These are phyloP conservation scores for Chrysoperla carnea DNA, from an alignment of 1,140 invertebrate genomes.

Conservation along the genomic window DNA sequence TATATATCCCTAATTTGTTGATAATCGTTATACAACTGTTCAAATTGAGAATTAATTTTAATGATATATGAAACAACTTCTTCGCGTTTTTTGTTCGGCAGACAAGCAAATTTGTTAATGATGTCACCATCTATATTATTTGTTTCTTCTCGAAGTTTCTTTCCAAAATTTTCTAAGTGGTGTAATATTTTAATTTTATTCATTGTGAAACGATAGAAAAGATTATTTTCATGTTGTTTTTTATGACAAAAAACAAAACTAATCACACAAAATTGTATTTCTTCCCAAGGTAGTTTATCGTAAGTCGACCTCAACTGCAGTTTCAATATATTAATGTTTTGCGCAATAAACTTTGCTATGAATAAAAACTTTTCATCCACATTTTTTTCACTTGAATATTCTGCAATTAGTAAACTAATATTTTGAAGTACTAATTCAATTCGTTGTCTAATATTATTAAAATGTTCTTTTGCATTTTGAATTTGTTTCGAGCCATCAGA, in stretches of 20 bases:
- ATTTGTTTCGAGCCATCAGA: too few relatives aligned
- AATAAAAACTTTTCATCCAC: too few relatives aligned
- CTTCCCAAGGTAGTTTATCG: conserved; percentile 9
- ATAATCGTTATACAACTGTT: conserved; percentile 7
- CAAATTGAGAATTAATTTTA: conserved; percentile 6
- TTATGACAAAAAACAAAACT: conserved; percentile 6
- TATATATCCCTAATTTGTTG: conserved; percentile 7
- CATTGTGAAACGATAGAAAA: conserved; percentile 4
- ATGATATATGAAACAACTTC: conserved; percentile 6
- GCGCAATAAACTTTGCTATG: neutral
- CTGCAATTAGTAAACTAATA: too few relatives aligned
- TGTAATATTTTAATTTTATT: conserved; percentile 4
- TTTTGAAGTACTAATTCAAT: too few relatives aligned
- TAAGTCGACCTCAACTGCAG: conserved; percentile 7
- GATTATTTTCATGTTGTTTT: conserved; percentile 6
- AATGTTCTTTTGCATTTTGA: too few relatives aligned
- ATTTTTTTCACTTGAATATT: too few relatives aligned
- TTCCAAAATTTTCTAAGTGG: conserved; percentile 4
- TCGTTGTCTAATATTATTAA: too few relatives aligned
- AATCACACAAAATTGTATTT: conserved; percentile 10
- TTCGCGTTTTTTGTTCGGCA: conserved; percentile 1
- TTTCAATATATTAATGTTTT: conserved; percentile 9
- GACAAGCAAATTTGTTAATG: conserved; percentile 1
- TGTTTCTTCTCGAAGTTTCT: neutral
- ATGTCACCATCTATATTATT: neutral